Evolutionary conservation across 2,113 vertebrate genomes (phyloP).

Genomic region (Gorsachius goisagi): DNA sequence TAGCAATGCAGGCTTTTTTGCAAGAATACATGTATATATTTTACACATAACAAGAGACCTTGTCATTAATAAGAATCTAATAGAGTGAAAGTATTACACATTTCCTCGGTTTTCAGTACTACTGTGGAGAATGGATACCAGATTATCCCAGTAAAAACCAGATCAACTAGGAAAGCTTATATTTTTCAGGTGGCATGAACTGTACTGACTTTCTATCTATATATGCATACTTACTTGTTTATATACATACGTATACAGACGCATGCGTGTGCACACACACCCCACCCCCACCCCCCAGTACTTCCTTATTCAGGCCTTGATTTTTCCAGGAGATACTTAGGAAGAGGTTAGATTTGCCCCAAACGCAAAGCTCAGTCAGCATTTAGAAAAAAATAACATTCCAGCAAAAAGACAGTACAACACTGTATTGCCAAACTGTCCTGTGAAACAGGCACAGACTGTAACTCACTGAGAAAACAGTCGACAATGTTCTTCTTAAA

Average conservation of each 20-base stretch:
- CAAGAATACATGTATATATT: not conserved
- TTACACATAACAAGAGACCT: not conserved
- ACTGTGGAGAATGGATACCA: not conserved
- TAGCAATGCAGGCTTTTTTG: not conserved
- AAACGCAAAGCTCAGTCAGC: not conserved
- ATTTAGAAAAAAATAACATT: not conserved
- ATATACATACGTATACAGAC: not conserved
- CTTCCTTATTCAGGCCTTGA: not conserved
- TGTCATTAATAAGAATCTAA: not conserved
- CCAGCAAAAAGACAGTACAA: not conserved
- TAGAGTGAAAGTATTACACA: not conserved
- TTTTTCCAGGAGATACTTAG: not conserved
- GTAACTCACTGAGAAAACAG: not conserved
- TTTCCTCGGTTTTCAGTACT: not conserved
- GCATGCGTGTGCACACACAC: rapidly evolving
- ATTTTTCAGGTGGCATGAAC: not conserved
- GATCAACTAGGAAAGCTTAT: not conserved
- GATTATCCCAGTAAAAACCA: not conserved
- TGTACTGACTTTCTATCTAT: not conserved
- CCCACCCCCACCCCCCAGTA: not conserved
- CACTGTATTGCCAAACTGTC: not conserved
- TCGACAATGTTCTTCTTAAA: not conserved
- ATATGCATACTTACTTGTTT: rapidly evolving
- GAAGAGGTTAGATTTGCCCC: not conserved
- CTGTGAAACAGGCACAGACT: not conserved